Base-by-base conservation (phyloP, 1,140 invertebrate species). In the Tachypleus tridentatus region DNA sequence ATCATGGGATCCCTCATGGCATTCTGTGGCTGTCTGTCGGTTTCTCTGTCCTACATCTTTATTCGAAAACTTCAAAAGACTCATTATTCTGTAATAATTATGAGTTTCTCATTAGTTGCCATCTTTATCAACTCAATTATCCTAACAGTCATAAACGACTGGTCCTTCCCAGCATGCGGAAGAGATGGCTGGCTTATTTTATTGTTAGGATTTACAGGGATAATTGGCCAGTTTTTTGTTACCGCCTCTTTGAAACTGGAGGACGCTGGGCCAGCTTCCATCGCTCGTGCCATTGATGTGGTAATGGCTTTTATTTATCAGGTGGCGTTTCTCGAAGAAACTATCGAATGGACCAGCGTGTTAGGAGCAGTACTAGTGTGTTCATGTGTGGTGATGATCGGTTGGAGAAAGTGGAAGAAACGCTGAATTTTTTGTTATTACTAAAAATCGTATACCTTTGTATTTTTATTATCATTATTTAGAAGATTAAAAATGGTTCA, bases 241-340 rank as follows among this genome's bases (percentile, higher is more conserved):
- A 92, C 90, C 4, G 79, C 91, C 71, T 88, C 91, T 5, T 77
- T 93, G 60, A 88, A 93, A 77, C 80, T 90, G 70, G 91, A 94
- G 75, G 87, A 92, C 75, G 91, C 90, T 3, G 89, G 90, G 10
- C 89, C 90, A 29, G 89, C 93, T 2, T 86, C 91, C 2, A 90
- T 94, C 65, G 89, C 89, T 9, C 80, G 91, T 11, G 68, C 68
- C 49, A 86, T 87, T 48, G 91, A 93, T 75, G 93, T 94, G 66
- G 87, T 93, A 0, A 91, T 93, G 77, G 90, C 91, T 8, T 93
- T 94, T 74, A 81, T 91, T 63, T 93, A 90, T 89, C 89, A 94
- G 76, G 70, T 72, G 0, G 63, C 69, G 61, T 70, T 70, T 49
- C 68, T 92, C 72, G 81, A 87, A 69, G 88, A 92, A 76, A 83